Evolutionary conservation across 2,797 vertebrate species (phyloP), one percentile per base, ranked within the genome.

Genomic region (Poeciliopsis paucimaculata): DNA sequence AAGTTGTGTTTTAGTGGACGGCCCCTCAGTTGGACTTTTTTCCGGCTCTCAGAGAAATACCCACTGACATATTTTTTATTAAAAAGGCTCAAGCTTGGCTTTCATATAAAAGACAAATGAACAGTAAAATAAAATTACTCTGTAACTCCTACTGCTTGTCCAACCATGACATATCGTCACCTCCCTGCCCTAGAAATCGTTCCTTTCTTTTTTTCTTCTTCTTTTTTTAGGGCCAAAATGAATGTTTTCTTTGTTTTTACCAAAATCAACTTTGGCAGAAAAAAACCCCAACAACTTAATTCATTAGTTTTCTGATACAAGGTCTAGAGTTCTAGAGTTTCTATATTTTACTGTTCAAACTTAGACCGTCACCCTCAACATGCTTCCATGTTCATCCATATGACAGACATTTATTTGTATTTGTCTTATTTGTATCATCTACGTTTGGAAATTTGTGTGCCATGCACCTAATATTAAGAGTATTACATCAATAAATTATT

Each of bases 1-100:
- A 75, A 91, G 91, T 89, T 92, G 90, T 90, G 90, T 93, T 90
- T 92, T 92, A 85, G 87, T 94, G 89, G 86, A 81, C 82, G 87
- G 90, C 90, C 87, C 90, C 88, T 91, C 77, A 43, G 85, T 84
- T 79, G 89, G 79, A 91, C 89, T 93, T 91, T 90, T 28, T 93
- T 87, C 92, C 89, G 89, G 82, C 87, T 89, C 91, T 84, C 93
- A 93, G 94, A 93, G 91, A 94, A 90, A 83, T 91, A 93, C 79
- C 80, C 79, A 82, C 91, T 83, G 84, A 62, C 13, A 62, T 13
- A 31, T 13, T 62, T 31, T 7, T 31, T 1, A 31, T 62, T 31
- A 62, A 62, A 31, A 15, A 28, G 57, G 23, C 13, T 6, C 5
- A 62, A 60, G 49, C 7, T 51, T 23, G 6, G 20, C 20, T 51